Conservation (phyloP, 2,113 vertebrate genomes). For the Laterallus jamaicensis region DNA sequence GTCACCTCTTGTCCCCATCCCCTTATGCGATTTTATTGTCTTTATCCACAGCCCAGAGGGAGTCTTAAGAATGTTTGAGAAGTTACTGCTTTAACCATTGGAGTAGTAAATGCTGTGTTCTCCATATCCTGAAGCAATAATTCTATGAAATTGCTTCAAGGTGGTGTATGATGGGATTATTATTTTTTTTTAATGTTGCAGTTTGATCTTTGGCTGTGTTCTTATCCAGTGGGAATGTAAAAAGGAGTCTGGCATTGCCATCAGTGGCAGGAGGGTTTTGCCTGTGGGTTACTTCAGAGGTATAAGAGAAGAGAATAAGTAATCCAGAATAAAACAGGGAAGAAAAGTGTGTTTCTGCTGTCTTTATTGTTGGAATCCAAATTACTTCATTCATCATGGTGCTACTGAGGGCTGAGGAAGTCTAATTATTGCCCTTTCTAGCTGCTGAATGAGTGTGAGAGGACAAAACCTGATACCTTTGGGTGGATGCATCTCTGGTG, state of each 20-base stretch:
- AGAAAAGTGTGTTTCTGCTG: background rate
- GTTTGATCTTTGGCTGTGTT: background rate
- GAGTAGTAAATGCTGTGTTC: background rate
- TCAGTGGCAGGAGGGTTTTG: background rate
- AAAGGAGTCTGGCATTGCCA: background rate
- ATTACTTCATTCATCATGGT: background rate
- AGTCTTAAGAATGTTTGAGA: background rate
- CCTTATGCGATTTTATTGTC: background rate
- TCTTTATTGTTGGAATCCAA: background rate
- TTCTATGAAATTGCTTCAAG: background rate
- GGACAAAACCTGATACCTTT: conserved; percentile 14
- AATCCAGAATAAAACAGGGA: background rate
- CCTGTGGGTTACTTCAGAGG: background rate
- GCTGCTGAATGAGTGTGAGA: background rate
- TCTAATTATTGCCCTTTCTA: background rate
- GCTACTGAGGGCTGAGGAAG: background rate
- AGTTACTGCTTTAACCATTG: background rate
- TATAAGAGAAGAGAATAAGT: background rate
- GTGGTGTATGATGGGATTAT: background rate
- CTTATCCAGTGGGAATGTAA: background rate
- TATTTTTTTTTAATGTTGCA: background rate
- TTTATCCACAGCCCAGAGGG: background rate
- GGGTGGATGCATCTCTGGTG: background rate
- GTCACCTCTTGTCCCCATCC: background rate
- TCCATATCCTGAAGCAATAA: background rate